Evolutionary conservation across 2,888 invertebrate genomes (phyloP), one percentile per base, ranked within the genome.

Genomic region (Watsonalla binaria): DNA sequence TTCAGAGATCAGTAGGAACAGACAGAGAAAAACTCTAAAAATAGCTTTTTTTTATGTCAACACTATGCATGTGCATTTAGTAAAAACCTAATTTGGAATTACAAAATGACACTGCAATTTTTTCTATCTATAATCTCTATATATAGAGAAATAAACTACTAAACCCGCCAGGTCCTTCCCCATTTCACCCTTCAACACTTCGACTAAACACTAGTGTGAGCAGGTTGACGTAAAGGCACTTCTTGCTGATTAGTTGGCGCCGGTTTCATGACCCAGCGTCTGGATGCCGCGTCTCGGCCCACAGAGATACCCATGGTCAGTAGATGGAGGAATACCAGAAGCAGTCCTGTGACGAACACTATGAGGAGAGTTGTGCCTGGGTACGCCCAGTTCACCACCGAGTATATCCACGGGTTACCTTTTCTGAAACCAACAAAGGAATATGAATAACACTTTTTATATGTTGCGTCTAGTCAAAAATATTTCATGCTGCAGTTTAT

Each of bases 301-400:
- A 87, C 88, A 45, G 93, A 90, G 33, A 95, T 63, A 11, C 90
- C 82, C 66, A 93, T 92, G 8, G 92, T 84, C 6, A 92, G 64
- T 45, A 92, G 83, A 78, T 95, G 95, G 6, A 95, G 82, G 13
- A 92, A 59, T 7, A 93, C 73, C 6, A 95, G 86, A 61, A 95
- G 92, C 0, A 93, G 68, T 0, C 93, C 90, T n/a, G 94, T 94
- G 45, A 93, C 89, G 0, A 92, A 72, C 53, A 94, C 93, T 11
- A 95, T 91, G 7, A 92, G 82, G 8, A 92, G 74, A 0, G 95
- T 92, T 35, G 84, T 79, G 7, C 92, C 91, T 0, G 96, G 95
- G 0, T 72, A 92, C 35, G 92, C 88, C 96, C 96, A 97, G 82
- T 96, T 92, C 56, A 97, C 83, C 54, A 96, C 93, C 33, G 94